phyloP scores from a whole-genome alignment of 1,140 invertebrate genomes.

The Galleria mellonella region DNA sequence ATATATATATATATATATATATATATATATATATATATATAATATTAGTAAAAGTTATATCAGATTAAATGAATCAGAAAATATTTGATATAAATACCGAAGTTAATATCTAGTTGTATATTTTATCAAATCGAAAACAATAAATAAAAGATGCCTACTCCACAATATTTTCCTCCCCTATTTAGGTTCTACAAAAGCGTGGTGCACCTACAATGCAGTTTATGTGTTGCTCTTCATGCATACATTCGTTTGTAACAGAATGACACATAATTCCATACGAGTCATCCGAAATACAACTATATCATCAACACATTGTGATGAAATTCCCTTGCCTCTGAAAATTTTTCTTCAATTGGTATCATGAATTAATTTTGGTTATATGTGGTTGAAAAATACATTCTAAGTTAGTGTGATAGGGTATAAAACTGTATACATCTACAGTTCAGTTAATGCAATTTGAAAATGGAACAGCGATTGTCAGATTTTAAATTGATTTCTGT shows the following conservation, averaged over 20 bases:
- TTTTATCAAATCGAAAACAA: no score
- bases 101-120: no score
- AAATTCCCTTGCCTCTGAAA: slow-evolving; percentile 24
- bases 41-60: no score
- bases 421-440: no score
- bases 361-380: background rate
- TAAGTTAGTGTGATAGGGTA: no score
- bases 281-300: slow-evolving; percentile 38
- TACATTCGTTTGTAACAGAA: slow-evolving; percentile 47
- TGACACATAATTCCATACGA: slow-evolving; percentile 21
- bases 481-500: slow-evolving; percentile 45
- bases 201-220: slow-evolving; percentile 58
- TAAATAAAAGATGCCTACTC: slow-evolving; percentile 26
- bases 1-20: no score
- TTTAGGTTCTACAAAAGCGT: slow-evolving; percentile 57
- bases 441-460: slow-evolving; percentile 23
- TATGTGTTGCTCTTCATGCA: slow-evolving; percentile 61
- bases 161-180: slow-evolving; percentile 26
- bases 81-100: no score
- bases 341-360: slow-evolving; percentile 23
- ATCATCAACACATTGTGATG: slow-evolving; percentile 22
- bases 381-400: background rate
- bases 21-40: no score
- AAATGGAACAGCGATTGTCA: slow-evolving; percentile 36
- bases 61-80: no score